Conservation (phyloP, 2,797 vertebrate genomes). For the Tokudaia tokunoshimensis region DNA sequence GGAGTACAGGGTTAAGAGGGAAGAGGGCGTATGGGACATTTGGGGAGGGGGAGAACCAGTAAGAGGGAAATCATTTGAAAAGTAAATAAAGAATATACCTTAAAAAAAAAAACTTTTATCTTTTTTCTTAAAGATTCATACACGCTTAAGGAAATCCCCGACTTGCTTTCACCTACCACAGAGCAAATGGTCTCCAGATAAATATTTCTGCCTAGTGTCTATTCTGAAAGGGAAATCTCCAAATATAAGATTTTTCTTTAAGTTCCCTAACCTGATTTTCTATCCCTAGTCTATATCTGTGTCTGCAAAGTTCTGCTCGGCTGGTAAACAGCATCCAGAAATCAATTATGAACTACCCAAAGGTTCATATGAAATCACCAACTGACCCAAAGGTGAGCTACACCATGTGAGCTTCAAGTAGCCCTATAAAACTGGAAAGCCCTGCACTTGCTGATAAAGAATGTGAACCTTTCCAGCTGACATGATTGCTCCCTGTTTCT, state of each 20-base stretch:
- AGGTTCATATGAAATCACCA: too few species aligned
- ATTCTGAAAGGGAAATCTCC: not conserved
- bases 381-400: not conserved
- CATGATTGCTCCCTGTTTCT: not conserved
- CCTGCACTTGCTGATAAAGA: too few species aligned
- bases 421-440: not conserved
- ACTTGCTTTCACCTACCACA: not conserved
- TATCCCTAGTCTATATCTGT: not conserved
- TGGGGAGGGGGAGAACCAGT: too few species aligned
- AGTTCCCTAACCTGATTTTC: not conserved
- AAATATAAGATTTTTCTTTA: not conserved
- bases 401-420: not conserved
- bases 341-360: not conserved
- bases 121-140: not conserved
- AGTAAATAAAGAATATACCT: too few species aligned
- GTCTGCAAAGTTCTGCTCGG: not conserved
- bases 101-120: too few species aligned
- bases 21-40: too few species aligned
- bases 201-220: not conserved
- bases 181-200: not conserved
- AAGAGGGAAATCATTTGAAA: too few species aligned
- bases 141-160: not conserved
- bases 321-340: not conserved
- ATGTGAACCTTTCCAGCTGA: not conserved
- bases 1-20: too few species aligned